phyloP scores from a whole-genome alignment of 2,888 invertebrate genomes.

The Hipparchia sbordonii region DNA sequence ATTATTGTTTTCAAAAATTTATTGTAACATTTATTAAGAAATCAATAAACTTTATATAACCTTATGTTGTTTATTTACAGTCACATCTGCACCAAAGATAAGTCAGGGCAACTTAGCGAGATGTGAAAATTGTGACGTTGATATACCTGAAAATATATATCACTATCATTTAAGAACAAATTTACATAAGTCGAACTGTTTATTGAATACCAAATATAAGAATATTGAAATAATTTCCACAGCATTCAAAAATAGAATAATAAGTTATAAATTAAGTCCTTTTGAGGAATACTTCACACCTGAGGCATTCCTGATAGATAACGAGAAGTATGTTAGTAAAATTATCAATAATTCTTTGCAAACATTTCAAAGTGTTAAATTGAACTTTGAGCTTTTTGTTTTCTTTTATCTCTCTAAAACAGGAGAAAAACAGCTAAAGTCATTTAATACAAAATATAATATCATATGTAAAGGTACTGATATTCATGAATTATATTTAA shows the following conservation, averaged over 20 bases:
- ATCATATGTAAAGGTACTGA: not conserved
- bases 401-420: constrained; percentile 16
- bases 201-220: constrained; percentile 5
- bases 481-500: constrained; percentile 2
- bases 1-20: not conserved
- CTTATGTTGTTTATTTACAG: constrained; percentile 2
- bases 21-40: not conserved
- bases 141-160: not conserved
- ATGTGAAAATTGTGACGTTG: constrained; percentile 2
- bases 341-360: constrained; percentile 24
- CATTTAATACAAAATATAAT: constrained; percentile 19
- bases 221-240: constrained; percentile 13
- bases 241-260: constrained; percentile 39
- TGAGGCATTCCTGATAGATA: not conserved
- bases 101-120: not conserved
- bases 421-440: constrained; percentile 30
- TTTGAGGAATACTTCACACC: constrained; percentile 17
- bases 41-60: not conserved
- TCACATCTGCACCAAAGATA: not conserved
- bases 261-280: constrained; percentile 34
- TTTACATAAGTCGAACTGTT: constrained; percentile 3
- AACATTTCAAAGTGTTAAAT: constrained; percentile 28
- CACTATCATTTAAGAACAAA: constrained; percentile 2
- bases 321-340: constrained; percentile 12
- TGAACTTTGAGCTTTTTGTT: constrained; percentile 34